Evolutionary conservation across 2,888 invertebrate species (phyloP).

Genomic region (Synergus umbraculus): DNA sequence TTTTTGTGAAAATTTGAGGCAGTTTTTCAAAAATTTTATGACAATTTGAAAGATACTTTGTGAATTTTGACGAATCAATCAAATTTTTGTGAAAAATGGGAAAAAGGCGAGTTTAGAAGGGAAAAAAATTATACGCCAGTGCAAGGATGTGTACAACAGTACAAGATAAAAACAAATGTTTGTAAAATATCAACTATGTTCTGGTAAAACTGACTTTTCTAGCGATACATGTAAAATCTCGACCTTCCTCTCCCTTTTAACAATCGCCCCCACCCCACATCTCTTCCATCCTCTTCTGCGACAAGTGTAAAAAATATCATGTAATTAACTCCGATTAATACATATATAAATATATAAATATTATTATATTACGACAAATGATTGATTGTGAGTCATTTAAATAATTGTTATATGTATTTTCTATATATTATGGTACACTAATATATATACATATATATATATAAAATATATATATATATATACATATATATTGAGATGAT

Average conservation of each 20-base stretch:
- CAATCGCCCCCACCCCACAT: constrained; percentile 53
- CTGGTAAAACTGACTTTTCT: constrained; percentile 66
- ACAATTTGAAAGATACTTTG: background rate
- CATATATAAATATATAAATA: constrained; percentile 53
- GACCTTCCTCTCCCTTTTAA: constrained; percentile 49
- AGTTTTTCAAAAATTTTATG: background rate
- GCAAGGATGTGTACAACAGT: constrained; percentile 69
- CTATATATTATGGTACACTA: constrained; percentile 75
- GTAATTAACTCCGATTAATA: constrained; percentile 71
- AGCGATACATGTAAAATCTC: constrained; percentile 67
- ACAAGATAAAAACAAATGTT: constrained; percentile 67
- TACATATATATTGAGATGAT: constrained; percentile 71
- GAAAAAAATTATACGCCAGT: constrained; percentile 54
- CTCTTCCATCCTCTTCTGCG: constrained; percentile 62
- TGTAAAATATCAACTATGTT: constrained; percentile 70
- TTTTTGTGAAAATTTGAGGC: background rate
- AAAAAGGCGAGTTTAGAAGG: background rate
- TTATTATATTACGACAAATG: constrained; percentile 61
- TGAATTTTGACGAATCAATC: background rate
- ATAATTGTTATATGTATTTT: constrained; percentile 77
- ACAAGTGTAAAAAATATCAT: constrained; percentile 73
- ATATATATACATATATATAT: constrained; percentile 65
- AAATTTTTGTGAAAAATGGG: background rate
- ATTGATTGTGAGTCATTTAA: constrained; percentile 76
- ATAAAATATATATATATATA: constrained; percentile 60